Evolutionary conservation across 2,888 invertebrate genomes (phyloP).

Genomic region (Aricia artaxerxes): DNA sequence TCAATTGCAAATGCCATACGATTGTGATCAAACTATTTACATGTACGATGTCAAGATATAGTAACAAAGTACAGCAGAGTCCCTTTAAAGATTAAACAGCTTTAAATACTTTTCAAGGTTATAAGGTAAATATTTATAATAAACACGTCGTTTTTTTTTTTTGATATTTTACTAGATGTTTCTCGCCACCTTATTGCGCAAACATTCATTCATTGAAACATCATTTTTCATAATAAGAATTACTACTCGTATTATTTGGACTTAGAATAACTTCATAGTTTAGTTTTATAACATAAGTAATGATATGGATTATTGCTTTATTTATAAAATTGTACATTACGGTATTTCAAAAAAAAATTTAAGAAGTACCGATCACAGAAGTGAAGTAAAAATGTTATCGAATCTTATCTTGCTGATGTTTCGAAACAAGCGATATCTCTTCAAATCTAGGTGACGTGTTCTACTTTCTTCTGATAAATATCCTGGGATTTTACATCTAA

Average conservation of each 20-base stretch:
- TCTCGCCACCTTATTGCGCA: background rate
- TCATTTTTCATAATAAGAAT: background rate
- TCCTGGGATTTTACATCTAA: background rate
- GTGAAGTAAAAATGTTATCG: background rate
- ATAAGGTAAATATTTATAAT: too few species aligned
- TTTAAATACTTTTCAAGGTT: background rate
- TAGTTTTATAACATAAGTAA: too few species aligned
- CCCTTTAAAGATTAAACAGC: background rate
- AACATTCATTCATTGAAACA: background rate
- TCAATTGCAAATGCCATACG: constrained; percentile 20
- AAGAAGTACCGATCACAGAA: too few species aligned
- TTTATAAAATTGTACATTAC: too few species aligned
- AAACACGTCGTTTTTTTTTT: too few species aligned
- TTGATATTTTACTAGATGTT: too few species aligned
- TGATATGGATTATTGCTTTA: background rate
- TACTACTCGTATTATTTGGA: background rate
- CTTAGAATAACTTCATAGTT: too few species aligned
- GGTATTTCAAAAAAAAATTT: too few species aligned
- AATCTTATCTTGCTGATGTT: background rate
- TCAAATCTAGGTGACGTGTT: background rate
- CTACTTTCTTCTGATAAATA: constrained; percentile 17
- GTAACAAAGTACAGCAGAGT: background rate
- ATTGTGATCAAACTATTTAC: constrained; percentile 29
- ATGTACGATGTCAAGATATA: constrained; percentile 18
- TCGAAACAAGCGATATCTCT: background rate